Base-by-base conservation (phyloP, 2,888 invertebrate species). In the Epistrophella euchroma region DNA sequence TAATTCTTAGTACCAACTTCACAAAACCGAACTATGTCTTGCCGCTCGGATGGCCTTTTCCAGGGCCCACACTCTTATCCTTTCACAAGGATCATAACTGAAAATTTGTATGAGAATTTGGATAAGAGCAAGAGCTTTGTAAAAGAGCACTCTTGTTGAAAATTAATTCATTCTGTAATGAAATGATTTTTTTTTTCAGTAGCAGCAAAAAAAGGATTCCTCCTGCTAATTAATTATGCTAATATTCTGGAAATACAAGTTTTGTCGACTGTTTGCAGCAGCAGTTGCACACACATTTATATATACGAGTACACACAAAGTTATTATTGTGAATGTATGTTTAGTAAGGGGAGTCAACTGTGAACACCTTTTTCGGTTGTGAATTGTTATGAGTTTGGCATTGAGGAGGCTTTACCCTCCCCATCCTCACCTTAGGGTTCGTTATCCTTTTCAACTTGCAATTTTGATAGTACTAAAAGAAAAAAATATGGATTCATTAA, bases 191-290 rank as follows among this genome's bases (percentile, higher is more conserved):
- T 37, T 50, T 47, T 47, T 15, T 47, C 32, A 19, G 17, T 66
- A n/a, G 22, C 4, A 58, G 28, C 28, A 60, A 22, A 58, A 60
- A 75, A 70, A 55, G 70, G 62, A 79, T 60, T 66, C 37, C 62
- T 62, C 28, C 68, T 73, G 35, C 72, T 73, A 73, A 83, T 83
- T 83, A 83, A 83, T 83, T 83, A 83, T 78, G 83, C 78, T 83
- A 83, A 83, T 83, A 78, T 73, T 60, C 73, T 72, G 55, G 37
- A 78, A 78, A 56, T 55, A 78, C 56, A 68, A 70, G 73, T 72
- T 78, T 78, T 72, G 64, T 58, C 50, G 66, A 73, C 58, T 68
- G 60, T 55, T 56, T 56, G 64, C 76, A 58, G 64, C 50, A 75
- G 47, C 58, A 56, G 68, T 47, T 15, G 35, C 43, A 56, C 52